Conservation (phyloP, 35 echinoderm and acorn worm species). For the Ptychodera flava region DNA sequence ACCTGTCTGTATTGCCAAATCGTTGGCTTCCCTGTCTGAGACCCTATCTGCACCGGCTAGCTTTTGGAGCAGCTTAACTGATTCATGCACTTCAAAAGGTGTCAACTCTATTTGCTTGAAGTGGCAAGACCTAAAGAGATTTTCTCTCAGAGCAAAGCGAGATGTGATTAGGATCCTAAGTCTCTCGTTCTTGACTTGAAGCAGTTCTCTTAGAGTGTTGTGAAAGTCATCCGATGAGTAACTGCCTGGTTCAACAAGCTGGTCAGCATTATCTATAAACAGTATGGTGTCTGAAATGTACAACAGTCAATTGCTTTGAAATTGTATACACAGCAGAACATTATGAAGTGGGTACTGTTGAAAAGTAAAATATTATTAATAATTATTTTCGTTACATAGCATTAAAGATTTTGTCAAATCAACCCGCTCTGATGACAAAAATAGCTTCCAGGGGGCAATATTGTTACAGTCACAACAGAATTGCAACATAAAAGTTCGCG, state of each 20-base stretch:
- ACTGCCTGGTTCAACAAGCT: background rate
- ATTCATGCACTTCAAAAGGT: background rate
- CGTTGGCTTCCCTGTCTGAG: background rate
- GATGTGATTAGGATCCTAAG: background rate
- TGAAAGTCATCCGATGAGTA: background rate
- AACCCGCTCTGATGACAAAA: too few relatives aligned
- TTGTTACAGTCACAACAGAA: too few relatives aligned
- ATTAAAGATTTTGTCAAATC: too few relatives aligned
- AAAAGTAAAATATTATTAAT: too few relatives aligned
- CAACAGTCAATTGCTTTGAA: too few relatives aligned
- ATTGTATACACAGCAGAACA: background rate
- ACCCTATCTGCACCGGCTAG: background rate
- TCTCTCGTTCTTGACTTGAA: background rate
- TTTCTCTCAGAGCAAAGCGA: background rate
- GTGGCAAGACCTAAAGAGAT: background rate
- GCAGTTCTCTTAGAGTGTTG: background rate
- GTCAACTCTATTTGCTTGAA: background rate
- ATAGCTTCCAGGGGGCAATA: too few relatives aligned
- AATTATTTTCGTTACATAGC: too few relatives aligned
- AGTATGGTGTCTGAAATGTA: background rate
- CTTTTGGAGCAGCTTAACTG: background rate
- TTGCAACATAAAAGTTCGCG: too few relatives aligned
- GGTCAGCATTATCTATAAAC: background rate
- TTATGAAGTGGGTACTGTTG: too few relatives aligned
- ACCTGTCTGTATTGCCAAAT: background rate